Evolutionary conservation across 2,113 vertebrate genomes (phyloP).

Genomic region (Alligator mississippiensis): DNA sequence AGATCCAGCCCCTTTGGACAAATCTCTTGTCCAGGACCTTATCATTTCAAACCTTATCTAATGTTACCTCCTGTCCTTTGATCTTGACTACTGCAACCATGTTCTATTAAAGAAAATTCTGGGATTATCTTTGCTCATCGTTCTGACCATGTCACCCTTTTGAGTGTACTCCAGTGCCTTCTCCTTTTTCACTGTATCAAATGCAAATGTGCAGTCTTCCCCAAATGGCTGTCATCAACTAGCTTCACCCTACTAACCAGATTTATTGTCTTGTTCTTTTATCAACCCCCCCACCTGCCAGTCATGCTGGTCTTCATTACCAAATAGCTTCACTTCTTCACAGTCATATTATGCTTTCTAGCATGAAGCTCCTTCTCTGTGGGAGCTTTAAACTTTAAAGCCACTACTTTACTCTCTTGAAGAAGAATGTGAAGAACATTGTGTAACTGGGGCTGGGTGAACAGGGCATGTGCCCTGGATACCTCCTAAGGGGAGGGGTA

Average conservation of each 20-base stretch:
- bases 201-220: constrained; percentile 35
- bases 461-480: too few relatives aligned
- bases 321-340: constrained; percentile 28
- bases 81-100: background rate
- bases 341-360: constrained; percentile 10
- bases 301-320: constrained; percentile 15
- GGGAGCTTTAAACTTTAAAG: constrained; percentile 19
- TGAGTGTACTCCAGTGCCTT: background rate
- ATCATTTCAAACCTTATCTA: constrained; percentile 10
- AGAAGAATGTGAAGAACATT: too few relatives aligned
- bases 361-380: background rate
- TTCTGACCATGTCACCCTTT: constrained; percentile 3
- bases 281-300: background rate
- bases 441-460: too few relatives aligned
- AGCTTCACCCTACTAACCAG: constrained; percentile 19
- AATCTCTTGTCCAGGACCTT: background rate
- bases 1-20: background rate
- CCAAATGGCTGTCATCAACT: constrained; percentile 45
- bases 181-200: constrained; percentile 38
- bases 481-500: too few relatives aligned
- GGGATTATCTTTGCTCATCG: constrained; percentile 55
- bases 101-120: background rate
- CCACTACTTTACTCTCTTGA: background rate
- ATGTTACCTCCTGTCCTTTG: background rate
- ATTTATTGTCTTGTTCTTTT: background rate